Base-by-base conservation (phyloP, 2,113 vertebrate species). In the Lampris megalopsis region DNA sequence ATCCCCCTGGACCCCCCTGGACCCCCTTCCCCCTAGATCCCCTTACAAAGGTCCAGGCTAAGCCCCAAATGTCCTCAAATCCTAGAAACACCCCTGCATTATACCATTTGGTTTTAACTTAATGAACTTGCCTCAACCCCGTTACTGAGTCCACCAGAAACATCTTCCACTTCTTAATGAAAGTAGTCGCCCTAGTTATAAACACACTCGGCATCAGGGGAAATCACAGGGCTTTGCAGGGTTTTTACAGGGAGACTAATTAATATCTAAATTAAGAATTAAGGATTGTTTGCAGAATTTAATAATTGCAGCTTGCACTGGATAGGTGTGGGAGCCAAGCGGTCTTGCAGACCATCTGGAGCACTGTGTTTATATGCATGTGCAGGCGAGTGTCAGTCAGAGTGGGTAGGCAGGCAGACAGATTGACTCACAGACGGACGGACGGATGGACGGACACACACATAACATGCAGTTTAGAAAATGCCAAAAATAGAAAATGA, bases 261-360 rank as follows among this genome's bases (percentile, higher is more conserved):
- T 89, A 88, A 90, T 83, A 88, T 86, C 86, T 82, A 90, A 93
- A 92, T 90, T 72, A 91, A 82, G 86, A 87, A 81, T 86, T 86
- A 87, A 79, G 67, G 83, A 47, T 82, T 87, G 88, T 86, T 87
- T 84, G 82, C 84, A 71, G 77, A 83, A 84, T 87, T 84, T 65
- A 65, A 75, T 73, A 82, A 80, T 79, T 77, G 67, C 81, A 68
- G 71, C 71, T 82, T 68, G 40, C 48, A 48, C 72, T 71, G 24
- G 63, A 84, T 75, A 78, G 86, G 63, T 50, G 58, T 50, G 71
- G 76, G 73, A 77, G 68, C 71, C 73, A 48, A 57, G 53, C 9
- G 53, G 58, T 73, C 63, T 85, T 74, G 71, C 50, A 24, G 13
- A 40, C 90, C 87, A 88, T 91, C 86, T 88, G 88, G 76, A 86